Evolutionary conservation across 2,888 invertebrate species (phyloP).

Genomic region (Eilema sororculum): DNA sequence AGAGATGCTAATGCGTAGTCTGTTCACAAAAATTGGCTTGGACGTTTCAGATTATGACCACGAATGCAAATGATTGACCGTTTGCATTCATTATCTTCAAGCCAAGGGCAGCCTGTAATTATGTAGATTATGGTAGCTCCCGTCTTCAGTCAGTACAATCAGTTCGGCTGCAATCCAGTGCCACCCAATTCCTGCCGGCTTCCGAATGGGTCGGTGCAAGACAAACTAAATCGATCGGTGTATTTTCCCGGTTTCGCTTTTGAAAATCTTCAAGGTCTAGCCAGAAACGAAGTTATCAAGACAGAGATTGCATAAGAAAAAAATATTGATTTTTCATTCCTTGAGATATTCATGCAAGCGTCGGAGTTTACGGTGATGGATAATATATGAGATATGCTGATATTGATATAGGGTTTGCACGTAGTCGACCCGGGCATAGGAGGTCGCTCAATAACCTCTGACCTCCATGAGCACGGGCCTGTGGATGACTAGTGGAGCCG

Average conservation of each 20-base stretch:
- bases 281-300: too few species aligned
- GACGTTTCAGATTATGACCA: not conserved
- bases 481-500: too few species aligned
- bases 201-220: too few species aligned
- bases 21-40: not conserved
- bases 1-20: not conserved
- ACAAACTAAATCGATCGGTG: too few species aligned
- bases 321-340: not conserved
- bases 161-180: not conserved
- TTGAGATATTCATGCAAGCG: not conserved
- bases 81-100: not conserved
- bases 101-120: not conserved
- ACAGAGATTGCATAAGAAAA: too few species aligned
- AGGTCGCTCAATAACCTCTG: too few species aligned
- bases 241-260: too few species aligned
- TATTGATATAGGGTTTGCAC: not conserved
- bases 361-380: not conserved
- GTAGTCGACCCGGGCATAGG: too few species aligned
- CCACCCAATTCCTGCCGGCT: too few species aligned
- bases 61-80: not conserved
- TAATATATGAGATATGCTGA: not conserved
- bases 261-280: too few species aligned
- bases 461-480: too few species aligned
- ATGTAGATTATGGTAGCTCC: not conserved
- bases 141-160: not conserved